A percentile compares a stretch with the other conserved stretches of the same genome.
These are phyloP conservation scores for Siniperca undulata DNA, from an alignment of 2,797 vertebrate species.

Conservation along the genomic window DNA sequence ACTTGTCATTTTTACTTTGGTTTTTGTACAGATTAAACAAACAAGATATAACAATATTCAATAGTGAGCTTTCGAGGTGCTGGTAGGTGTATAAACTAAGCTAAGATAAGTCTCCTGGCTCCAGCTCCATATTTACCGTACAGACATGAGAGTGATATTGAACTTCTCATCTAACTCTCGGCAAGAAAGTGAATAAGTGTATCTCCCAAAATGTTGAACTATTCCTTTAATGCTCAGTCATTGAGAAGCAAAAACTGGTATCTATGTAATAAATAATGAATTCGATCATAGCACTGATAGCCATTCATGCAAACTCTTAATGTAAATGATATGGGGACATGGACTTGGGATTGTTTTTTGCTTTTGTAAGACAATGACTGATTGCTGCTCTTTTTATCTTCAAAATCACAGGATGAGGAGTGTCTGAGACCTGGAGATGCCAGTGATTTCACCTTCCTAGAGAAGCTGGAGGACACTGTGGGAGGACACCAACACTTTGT, in stretches of 20 bases:
- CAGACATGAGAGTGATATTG: not conserved
- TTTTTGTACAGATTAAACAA: not conserved
- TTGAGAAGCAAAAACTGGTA: not conserved
- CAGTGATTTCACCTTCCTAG: conserved; percentile 95
- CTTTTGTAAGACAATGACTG: not conserved
- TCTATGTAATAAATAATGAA: not conserved
- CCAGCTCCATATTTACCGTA: not conserved
- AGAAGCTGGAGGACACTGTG: conserved; percentile 95
- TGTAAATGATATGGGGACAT: not conserved
- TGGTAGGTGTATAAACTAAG: too few species aligned
- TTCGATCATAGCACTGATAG: not conserved
- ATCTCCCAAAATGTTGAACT: too few species aligned
- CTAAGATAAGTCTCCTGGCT: not conserved
- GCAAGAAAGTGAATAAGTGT: too few species aligned
- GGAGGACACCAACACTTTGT: conserved; percentile 96
- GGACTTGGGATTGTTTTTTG: not conserved
- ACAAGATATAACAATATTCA: too few species aligned
- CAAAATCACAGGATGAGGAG: conserved; percentile 91
- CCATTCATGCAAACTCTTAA: not conserved
- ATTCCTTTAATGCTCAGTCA: not conserved
- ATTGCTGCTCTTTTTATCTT: not conserved
- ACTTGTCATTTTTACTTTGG: not conserved
- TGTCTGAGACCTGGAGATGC: conserved; percentile 97
- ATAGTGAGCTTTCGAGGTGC: too few species aligned
- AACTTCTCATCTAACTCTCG: not conserved